These are phyloP conservation scores for Drosophila anomalata DNA, from an alignment of 2,888 invertebrate genomes.

Conservation along the genomic window DNA sequence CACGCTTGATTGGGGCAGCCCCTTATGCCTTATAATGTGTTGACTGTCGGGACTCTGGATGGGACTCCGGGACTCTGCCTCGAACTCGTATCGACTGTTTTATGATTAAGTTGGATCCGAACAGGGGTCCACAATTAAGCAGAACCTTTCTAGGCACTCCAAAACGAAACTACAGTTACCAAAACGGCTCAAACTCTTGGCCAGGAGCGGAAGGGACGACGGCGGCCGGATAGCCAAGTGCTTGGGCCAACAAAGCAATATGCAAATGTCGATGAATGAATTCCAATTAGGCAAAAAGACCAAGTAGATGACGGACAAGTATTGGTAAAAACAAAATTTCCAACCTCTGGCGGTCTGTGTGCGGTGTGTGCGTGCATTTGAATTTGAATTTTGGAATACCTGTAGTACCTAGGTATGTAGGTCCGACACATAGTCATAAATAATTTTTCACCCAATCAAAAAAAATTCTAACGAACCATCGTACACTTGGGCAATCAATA, in stretches of 20 bases:
- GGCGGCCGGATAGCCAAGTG: slow-evolving; percentile 55
- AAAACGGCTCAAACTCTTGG: slow-evolving; percentile 26
- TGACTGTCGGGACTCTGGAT: slow-evolving; percentile 23
- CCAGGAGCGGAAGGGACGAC: background rate
- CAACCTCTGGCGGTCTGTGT: slow-evolving; percentile 6
- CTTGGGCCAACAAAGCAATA: slow-evolving; percentile 71
- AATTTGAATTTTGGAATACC: slow-evolving; percentile 40
- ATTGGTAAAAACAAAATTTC: slow-evolving; percentile 30
- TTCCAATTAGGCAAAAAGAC: slow-evolving; percentile 79
- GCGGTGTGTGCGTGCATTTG: slow-evolving; percentile 54
- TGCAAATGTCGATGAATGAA: slow-evolving; percentile 76
- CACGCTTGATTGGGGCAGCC: slow-evolving; percentile 69
- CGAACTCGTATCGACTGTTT: slow-evolving; percentile 36
- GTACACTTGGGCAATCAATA: slow-evolving; percentile 61
- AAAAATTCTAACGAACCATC: slow-evolving; percentile 71
- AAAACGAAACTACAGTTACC: slow-evolving; percentile 71
- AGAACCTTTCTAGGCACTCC: slow-evolving; percentile 76
- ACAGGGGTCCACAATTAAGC: slow-evolving; percentile 72
- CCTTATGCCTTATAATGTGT: slow-evolving; percentile 55
- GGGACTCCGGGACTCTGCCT: background rate
- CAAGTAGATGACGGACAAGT: slow-evolving; percentile 33
- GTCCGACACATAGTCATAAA: slow-evolving; percentile 67
- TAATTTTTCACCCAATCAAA: slow-evolving; percentile 75
- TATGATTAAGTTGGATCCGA: slow-evolving; percentile 65
- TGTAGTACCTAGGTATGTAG: background rate